Conservation (phyloP, 2,113 vertebrate genomes). For the Pygathrix nemaeus region DNA sequence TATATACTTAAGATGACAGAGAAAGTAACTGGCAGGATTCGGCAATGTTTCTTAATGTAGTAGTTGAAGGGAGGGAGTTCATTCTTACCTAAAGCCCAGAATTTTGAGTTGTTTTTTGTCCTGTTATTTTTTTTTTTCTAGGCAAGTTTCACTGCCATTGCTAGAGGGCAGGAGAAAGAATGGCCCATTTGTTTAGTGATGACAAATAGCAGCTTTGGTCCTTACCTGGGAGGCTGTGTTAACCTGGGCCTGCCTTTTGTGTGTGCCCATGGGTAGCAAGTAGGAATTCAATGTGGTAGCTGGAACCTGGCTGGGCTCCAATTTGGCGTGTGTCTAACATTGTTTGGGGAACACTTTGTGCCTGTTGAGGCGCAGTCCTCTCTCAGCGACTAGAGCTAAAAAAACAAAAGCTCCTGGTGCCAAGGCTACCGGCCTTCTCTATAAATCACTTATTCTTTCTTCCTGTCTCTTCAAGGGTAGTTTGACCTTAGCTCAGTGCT, state of each 20-base stretch:
- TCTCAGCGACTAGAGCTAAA: constrained; percentile 71
- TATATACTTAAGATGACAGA: not conserved
- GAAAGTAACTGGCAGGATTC: not conserved
- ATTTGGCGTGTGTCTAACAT: constrained; percentile 85
- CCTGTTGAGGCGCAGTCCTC: constrained; percentile 81
- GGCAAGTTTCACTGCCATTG: not conserved
- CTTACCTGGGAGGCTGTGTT: constrained; percentile 78
- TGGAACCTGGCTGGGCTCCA: constrained; percentile 77
- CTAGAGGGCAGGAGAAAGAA: constrained; percentile 74
- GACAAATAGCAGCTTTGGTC: constrained; percentile 83
- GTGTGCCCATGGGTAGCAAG: constrained; percentile 53
- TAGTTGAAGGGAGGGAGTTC: not conserved
- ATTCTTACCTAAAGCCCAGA: constrained; percentile 25
- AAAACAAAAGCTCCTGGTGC: constrained; percentile 72
- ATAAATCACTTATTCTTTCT: constrained; percentile 50
- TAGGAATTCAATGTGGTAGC: constrained; percentile 71
- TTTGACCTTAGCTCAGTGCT: constrained; percentile 58
- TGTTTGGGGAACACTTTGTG: constrained; percentile 83
- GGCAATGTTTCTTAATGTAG: not conserved
- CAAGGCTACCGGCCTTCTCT: constrained; percentile 68
- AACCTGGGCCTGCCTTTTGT: constrained; percentile 79
- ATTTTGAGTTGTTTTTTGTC: constrained; percentile 64
- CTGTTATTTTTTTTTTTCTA: constrained; percentile 62
- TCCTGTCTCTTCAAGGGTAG: constrained; percentile 70
- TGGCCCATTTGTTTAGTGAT: constrained; percentile 76